Conservation (phyloP, 2,113 vertebrate species). For the Rynchops niger region DNA sequence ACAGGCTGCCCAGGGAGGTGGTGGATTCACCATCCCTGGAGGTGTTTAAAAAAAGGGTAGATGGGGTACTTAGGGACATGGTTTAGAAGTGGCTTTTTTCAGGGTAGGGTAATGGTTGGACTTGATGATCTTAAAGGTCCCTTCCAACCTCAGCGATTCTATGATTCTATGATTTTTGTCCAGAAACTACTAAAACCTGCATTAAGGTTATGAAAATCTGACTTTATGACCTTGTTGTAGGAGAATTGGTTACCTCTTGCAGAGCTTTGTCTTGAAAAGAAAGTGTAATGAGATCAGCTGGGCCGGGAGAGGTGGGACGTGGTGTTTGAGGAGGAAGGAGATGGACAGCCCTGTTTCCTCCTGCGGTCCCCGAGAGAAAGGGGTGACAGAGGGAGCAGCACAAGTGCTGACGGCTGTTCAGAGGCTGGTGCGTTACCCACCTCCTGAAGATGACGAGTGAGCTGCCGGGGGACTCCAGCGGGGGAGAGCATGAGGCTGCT, state of each 20-base stretch:
- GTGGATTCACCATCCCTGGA: too few relatives aligned
- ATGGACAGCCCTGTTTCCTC: neutral
- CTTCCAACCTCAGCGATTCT: too few relatives aligned
- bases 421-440: neutral
- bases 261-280: neutral
- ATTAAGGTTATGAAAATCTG: neutral
- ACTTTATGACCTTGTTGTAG: neutral
- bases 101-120: too few relatives aligned
- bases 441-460: rapidly evolving
- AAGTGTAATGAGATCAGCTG: neutral
- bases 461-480: neutral
- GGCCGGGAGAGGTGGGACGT: neutral
- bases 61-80: too few relatives aligned
- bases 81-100: too few relatives aligned
- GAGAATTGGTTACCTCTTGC: neutral
- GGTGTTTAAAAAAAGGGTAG: too few relatives aligned
- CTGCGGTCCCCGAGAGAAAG: rapidly evolving
- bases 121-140: too few relatives aligned
- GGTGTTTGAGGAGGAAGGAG: neutral
- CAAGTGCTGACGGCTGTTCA: rapidly evolving
- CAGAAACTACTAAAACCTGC: neutral
- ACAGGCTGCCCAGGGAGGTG: too few relatives aligned
- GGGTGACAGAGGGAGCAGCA: neutral
- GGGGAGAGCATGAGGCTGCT: neutral
- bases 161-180: neutral